These are phyloP conservation scores for Polydrusus cervinus DNA, from an alignment of 2,888 invertebrate species.

Conservation along the genomic window DNA sequence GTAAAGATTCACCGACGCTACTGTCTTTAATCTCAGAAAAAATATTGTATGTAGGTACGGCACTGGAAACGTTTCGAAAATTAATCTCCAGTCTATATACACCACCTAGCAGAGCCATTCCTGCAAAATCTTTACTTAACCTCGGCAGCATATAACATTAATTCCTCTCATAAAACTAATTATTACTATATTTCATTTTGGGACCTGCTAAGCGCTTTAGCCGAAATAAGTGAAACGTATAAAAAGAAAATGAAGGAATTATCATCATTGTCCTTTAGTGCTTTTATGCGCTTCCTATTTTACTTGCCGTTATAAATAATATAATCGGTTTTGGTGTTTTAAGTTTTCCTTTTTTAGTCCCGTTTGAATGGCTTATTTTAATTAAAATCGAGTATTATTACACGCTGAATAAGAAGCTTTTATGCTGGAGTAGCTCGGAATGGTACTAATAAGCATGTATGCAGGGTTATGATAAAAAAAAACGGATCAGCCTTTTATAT, in stretches of 20 bases:
- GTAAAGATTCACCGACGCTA: too few species aligned
- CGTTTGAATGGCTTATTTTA: background rate
- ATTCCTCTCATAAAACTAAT: conserved; percentile 41
- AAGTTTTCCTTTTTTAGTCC: background rate
- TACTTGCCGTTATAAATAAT: conserved; percentile 3
- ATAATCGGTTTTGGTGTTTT: conserved; percentile 18
- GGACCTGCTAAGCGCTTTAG: conserved; percentile 28
- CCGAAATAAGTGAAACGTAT: conserved; percentile 38
- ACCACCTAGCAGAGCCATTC: conserved; percentile 12
- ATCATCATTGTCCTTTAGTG: conserved; percentile 34
- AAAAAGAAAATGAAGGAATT: conserved; percentile 43
- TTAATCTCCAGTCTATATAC: conserved; percentile 12
- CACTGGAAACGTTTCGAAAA: conserved; percentile 10
- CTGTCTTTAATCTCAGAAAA: too few species aligned
- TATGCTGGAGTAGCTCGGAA: too few species aligned
- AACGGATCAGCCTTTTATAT: too few species aligned
- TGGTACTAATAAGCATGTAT: too few species aligned
- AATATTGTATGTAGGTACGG: background rate
- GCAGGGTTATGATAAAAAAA: too few species aligned
- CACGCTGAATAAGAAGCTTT: background rate
- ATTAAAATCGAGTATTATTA: background rate
- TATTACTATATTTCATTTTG: conserved; percentile 43
- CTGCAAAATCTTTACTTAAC: conserved; percentile 35
- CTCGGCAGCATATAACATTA: conserved; percentile 36
- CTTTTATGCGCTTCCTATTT: conserved; percentile 5